phyloP scores from a whole-genome alignment of 2,888 invertebrate species.

The Lumbricus terrestris region DNA sequence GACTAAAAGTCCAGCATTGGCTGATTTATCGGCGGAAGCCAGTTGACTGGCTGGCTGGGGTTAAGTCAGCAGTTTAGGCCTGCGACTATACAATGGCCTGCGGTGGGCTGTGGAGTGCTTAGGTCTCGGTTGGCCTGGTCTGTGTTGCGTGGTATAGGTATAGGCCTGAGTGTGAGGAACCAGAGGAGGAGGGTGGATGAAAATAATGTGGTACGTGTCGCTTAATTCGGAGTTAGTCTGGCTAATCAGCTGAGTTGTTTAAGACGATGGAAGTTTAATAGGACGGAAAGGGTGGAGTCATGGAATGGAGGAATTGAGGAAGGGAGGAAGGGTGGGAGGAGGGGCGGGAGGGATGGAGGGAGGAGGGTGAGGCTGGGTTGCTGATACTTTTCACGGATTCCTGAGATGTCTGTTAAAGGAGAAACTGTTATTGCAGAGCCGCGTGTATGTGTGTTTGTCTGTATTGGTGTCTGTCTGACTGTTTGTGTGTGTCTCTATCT shows the following conservation, averaged over 20 bases:
- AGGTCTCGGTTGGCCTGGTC: neutral
- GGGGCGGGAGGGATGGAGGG: neutral
- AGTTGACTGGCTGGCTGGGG: neutral
- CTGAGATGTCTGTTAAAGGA: neutral
- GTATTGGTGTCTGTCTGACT: neutral
- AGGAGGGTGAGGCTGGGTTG: neutral
- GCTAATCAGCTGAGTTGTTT: neutral
- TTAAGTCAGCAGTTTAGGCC: neutral
- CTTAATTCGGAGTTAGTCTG: neutral
- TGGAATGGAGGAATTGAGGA: neutral
- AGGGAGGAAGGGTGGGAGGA: neutral
- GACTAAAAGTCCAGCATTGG: neutral
- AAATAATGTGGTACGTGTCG: neutral
- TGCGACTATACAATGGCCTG: neutral
- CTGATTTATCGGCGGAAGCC: neutral
- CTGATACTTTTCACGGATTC: neutral
- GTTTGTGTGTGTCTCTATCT: neutral
- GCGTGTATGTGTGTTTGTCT: neutral
- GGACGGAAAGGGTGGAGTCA: neutral
- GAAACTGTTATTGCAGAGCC: no score
- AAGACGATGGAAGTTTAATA: neutral
- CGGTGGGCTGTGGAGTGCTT: neutral
- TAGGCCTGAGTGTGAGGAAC: neutral
- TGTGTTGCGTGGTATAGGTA: neutral
- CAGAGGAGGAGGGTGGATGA: neutral